These are phyloP conservation scores for Solenopsis invicta DNA, from an alignment of 1,140 invertebrate genomes.

Conservation along the genomic window DNA sequence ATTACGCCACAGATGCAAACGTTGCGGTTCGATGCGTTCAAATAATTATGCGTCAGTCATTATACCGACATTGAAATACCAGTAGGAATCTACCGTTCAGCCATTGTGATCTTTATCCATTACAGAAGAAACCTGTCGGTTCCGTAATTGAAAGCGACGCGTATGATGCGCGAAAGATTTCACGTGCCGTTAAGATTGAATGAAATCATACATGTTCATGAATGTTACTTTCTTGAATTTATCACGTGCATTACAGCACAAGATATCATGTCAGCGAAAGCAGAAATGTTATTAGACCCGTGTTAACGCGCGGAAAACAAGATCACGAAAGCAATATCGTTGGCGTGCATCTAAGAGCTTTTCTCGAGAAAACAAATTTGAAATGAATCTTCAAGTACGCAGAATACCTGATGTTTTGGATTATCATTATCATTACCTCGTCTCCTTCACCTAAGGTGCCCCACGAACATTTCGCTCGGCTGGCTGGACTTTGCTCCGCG, in stretches of 20 bases:
- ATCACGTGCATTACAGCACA: constrained; percentile 38
- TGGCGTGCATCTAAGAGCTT: not conserved
- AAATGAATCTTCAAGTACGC: not conserved
- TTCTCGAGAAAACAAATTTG: not conserved
- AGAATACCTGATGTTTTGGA: not conserved
- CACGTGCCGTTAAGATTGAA: constrained; percentile 49
- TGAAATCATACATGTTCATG: constrained; percentile 60
- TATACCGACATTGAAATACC: constrained; percentile 41
- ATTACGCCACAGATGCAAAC: constrained; percentile 33
- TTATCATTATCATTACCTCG: constrained; percentile 86
- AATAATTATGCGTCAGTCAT: constrained; percentile 54
- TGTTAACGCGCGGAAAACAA: constrained; percentile 28
- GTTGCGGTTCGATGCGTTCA: constrained; percentile 43
- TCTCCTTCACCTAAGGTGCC: constrained; percentile 93
- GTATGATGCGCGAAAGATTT: constrained; percentile 34
- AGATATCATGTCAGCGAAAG: constrained; percentile 48
- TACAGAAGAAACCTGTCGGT: constrained; percentile 38
- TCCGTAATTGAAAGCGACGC: constrained; percentile 58
- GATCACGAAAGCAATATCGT: not conserved
- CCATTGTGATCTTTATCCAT: constrained; percentile 46
- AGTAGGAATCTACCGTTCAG: constrained; percentile 4
- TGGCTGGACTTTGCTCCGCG: constrained; percentile 95
- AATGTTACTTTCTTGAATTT: constrained; percentile 60
- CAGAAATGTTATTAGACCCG: constrained; percentile 2
- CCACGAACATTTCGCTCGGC: constrained; percentile 93